Base-by-base conservation (phyloP, 2,113 vertebrate species). In the Nothocercus julius region DNA sequence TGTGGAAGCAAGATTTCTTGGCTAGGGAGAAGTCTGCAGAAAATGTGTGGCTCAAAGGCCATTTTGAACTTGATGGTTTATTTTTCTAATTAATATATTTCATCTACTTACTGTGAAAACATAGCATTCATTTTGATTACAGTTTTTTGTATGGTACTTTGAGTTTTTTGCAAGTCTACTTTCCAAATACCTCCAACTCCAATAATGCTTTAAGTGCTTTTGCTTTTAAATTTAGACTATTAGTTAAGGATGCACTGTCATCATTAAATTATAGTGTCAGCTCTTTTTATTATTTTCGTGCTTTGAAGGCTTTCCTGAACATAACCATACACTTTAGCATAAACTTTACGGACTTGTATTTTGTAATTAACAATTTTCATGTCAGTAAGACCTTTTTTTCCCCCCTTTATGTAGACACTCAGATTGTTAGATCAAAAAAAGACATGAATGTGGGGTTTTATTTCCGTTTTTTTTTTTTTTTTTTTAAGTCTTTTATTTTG, bases 71-170 rank as follows among this genome's bases (percentile, higher is more conserved):
- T 59, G 44, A 13, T 85, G 51, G 69, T 78, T 92, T 94, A 28
- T 5, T 63, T 73, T 81, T 92, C 17, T 93, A 96, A 97, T 96
- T 95, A 93, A 82, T 89, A 27, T 32, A 69, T 78, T 94, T 96
- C 25, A 64, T 88, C 74, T 92, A 44, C n/a, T 38, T 89, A 40
- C 69, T 19, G 34, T 67, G 51, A 14, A 93, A 91, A 61, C 76
- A 64, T 89, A 87, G 20, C n/a, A 42, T 82, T 82, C 88, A 32
- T 87, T 92, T 92, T 90, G 72, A 68, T 94, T 93, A 54, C 45
- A 12, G 75, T 91, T 90, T 38, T 5, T 83, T 92, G 92, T 84
- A 63, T 56, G 63, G 76, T 72, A 21, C 66, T 86, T 68, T 44
- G 76, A 81, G 62, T 78, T 79, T 94, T 94, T 77, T 89, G 53